A percentile compares a stretch with the other conserved stretches of the same genome.
These are phyloP conservation scores for Hemaris fuciformis DNA, from an alignment of 2,888 invertebrate genomes.

Conservation along the genomic window DNA sequence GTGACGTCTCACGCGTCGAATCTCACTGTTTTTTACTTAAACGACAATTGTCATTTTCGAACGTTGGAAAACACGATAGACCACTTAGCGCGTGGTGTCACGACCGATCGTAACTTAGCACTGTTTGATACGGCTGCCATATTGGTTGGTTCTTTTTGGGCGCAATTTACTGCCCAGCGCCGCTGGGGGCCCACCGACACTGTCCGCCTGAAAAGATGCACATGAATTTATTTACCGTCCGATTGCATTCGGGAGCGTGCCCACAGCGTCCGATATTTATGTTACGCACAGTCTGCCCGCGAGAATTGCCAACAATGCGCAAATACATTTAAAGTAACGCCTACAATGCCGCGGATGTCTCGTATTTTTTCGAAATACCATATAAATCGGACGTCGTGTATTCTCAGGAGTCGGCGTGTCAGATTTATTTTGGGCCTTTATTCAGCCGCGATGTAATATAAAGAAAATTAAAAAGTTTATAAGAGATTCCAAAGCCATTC, in stretches of 20 bases:
- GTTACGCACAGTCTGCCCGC: conserved; percentile 53
- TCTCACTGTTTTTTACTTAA: conserved; percentile 52
- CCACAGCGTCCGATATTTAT: conserved; percentile 72
- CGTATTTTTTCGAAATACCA: conserved; percentile 64
- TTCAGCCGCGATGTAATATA: conserved; percentile 21
- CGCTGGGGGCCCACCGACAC: conserved; percentile 60
- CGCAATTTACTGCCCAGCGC: conserved; percentile 70
- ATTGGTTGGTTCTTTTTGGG: conserved; percentile 72
- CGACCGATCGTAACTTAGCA: conserved; percentile 68
- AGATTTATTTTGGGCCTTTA: conserved; percentile 52
- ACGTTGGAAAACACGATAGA: conserved; percentile 76
- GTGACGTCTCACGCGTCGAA: conserved; percentile 43
- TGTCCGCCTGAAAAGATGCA: conserved; percentile 61
- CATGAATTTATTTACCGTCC: conserved; percentile 63
- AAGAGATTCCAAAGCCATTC: conserved; percentile 28
- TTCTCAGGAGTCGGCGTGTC: conserved; percentile 44
- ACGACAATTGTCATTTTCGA: conserved; percentile 61
- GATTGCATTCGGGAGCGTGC: conserved; percentile 69
- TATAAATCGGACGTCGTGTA: conserved; percentile 51
- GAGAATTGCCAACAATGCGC: conserved; percentile 69
- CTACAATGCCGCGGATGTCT: conserved; percentile 58
- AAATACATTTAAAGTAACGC: conserved; percentile 70
- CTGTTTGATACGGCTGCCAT: conserved; percentile 71
- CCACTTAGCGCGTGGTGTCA: conserved; percentile 75
- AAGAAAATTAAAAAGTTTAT: conserved; percentile 22